phyloP scores from a whole-genome alignment of 2,888 invertebrate species.

The Ophion obscuratus region DNA sequence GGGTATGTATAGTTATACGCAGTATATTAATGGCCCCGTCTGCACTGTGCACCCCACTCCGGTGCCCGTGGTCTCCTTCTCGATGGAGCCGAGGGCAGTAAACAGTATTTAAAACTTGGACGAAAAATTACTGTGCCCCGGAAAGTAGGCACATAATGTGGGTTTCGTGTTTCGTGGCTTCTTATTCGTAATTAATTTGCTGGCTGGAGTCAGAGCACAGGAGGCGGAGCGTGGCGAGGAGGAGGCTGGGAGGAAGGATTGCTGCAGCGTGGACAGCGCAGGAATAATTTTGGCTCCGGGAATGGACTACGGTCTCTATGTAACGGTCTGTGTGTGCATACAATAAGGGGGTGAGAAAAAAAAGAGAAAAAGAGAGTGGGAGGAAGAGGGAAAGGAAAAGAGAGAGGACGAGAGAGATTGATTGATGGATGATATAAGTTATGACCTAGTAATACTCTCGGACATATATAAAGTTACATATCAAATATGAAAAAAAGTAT shows the following conservation, averaged over 20 bases:
- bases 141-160: constrained; percentile 71
- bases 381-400: not conserved
- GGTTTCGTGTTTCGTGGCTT: constrained; percentile 71
- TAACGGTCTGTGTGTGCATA: too few relatives aligned
- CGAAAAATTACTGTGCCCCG: constrained; percentile 62
- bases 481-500: too few relatives aligned
- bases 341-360: too few relatives aligned
- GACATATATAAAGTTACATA: too few relatives aligned
- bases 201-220: constrained; percentile 29
- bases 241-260: constrained; percentile 2
- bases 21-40: not conserved
- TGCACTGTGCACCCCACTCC: not conserved
- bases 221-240: too few relatives aligned
- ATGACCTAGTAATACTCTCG: too few relatives aligned
- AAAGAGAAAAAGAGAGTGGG: not conserved
- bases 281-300: constrained; percentile 36
- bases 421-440: too few relatives aligned
- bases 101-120: constrained; percentile 71
- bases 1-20: not conserved
- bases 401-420: too few relatives aligned
- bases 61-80: not conserved
- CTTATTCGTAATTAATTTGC: constrained; percentile 75
- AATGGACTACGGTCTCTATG: too few relatives aligned
- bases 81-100: constrained; percentile 56
- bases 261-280: constrained; percentile 16